Evolutionary conservation across 2,888 invertebrate genomes (phyloP).

Genomic region (Drosophila lacicola): DNA sequence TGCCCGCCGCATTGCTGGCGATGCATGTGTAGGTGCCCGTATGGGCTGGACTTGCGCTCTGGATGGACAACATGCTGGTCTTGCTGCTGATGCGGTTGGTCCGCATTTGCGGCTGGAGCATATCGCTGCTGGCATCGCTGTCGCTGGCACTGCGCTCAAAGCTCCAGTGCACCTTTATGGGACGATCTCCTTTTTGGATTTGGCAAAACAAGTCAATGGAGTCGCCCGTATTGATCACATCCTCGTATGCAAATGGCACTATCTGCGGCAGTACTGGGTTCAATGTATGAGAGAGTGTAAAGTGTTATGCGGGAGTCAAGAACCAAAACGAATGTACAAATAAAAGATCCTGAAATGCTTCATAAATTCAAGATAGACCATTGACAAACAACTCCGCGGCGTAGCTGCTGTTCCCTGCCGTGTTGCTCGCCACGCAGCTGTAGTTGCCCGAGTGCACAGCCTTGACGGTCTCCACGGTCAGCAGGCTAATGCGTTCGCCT

Average conservation of each 20-base stretch:
- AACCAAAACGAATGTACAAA: conserved; percentile 34
- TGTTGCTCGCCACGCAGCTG: conserved; percentile 88
- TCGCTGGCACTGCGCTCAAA: conserved; percentile 81
- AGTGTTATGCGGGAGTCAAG: conserved; percentile 8
- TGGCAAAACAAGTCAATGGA: conserved; percentile 90
- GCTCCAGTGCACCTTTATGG: conserved; percentile 89
- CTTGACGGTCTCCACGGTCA: conserved; percentile 90
- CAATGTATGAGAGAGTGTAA: conserved; percentile 15
- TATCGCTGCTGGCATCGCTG: conserved; percentile 50
- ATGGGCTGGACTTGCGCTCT: conserved; percentile 88
- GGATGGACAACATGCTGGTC: conserved; percentile 88
- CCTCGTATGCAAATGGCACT: conserved; percentile 91
- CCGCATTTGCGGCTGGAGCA: conserved; percentile 85
- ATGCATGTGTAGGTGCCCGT: conserved; percentile 91
- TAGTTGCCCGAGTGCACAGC: conserved; percentile 90
- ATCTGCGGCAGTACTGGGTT: conserved; percentile 90
- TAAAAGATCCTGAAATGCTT: conserved; percentile 56
- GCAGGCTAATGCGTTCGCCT: conserved; percentile 88
- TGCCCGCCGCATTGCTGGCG: conserved; percentile 90
- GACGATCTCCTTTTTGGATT: conserved; percentile 89
- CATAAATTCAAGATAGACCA: conserved; percentile 85
- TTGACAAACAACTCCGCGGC: conserved; percentile 88
- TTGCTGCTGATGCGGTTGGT: conserved; percentile 88
- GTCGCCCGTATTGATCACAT: conserved; percentile 89
- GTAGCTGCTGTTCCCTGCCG: conserved; percentile 87